Evolutionary conservation across 2,113 vertebrate species (phyloP).

Genomic region (Plecotus auritus): DNA sequence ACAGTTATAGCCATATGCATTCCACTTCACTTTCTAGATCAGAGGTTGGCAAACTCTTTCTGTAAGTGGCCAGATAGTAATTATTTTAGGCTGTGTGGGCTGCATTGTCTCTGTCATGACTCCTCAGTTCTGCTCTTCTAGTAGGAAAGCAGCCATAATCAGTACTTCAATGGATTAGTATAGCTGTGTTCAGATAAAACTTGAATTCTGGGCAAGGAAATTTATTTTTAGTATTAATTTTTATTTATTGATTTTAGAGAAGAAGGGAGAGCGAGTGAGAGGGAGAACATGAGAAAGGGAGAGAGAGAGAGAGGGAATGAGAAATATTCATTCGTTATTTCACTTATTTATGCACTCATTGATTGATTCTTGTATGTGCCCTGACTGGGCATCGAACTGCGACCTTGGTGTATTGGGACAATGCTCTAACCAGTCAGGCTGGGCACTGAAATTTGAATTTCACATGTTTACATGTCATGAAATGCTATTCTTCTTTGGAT

Average conservation of each 20-base stretch:
- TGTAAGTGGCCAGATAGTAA: neutral
- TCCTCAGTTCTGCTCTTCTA: neutral
- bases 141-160: neutral
- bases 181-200: neutral
- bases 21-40: neutral
- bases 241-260: no score
- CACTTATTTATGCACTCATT: no score
- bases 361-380: no score
- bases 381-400: no score
- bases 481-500: neutral
- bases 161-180: neutral
- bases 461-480: neutral
- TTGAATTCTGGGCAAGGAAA: neutral
- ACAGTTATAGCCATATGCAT: neutral
- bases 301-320: no score
- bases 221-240: no score
- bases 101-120: neutral
- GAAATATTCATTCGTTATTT: no score
- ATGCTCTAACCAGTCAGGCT: no score
- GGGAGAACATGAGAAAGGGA: no score
- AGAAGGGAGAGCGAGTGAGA: no score
- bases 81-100: neutral
- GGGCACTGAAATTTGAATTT: neutral
- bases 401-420: no score
- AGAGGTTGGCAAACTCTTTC: neutral